A percentile compares a stretch with the other conserved stretches of the same genome.
Conservation (phyloP, 2,797 vertebrate genomes). For the Distichodus sexfasciatus region DNA sequence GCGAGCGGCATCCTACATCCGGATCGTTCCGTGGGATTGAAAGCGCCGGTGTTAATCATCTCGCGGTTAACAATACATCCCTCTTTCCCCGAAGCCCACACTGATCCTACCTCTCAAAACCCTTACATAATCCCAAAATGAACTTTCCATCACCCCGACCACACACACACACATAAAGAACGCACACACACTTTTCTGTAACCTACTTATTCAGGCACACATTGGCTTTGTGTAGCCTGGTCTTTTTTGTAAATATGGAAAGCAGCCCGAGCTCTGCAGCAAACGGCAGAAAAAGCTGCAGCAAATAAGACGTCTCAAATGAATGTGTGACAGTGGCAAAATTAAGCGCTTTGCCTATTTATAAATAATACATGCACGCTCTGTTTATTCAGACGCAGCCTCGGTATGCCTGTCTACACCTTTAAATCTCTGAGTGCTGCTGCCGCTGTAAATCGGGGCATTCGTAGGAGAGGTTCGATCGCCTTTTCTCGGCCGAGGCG, state of each 20-base stretch:
- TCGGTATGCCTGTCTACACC: background rate
- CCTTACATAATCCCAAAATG: conserved; percentile 24
- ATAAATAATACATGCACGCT: background rate
- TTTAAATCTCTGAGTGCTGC: background rate
- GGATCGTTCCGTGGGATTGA: background rate
- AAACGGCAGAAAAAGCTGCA: background rate
- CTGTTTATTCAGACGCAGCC: background rate
- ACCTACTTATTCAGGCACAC: conserved; percentile 4
- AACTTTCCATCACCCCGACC: conserved; percentile 25
- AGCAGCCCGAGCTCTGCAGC: background rate
- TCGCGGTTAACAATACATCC: conserved; percentile 11
- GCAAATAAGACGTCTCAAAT: background rate
- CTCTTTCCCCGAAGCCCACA: background rate
- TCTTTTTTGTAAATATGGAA: background rate
- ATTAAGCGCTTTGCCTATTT: background rate
- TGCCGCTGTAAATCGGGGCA: background rate
- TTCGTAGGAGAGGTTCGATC: conserved; percentile 19
- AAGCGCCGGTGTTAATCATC: background rate
- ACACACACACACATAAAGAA: background rate
- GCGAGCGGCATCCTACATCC: background rate
- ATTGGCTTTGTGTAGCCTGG: too few species aligned
- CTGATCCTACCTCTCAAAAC: conserved; percentile 13
- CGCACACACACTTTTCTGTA: background rate
- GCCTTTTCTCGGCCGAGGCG: background rate
- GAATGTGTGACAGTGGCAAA: background rate